Base-by-base conservation (phyloP, 2,888 invertebrate species). In the Standfussiana lucernea region DNA sequence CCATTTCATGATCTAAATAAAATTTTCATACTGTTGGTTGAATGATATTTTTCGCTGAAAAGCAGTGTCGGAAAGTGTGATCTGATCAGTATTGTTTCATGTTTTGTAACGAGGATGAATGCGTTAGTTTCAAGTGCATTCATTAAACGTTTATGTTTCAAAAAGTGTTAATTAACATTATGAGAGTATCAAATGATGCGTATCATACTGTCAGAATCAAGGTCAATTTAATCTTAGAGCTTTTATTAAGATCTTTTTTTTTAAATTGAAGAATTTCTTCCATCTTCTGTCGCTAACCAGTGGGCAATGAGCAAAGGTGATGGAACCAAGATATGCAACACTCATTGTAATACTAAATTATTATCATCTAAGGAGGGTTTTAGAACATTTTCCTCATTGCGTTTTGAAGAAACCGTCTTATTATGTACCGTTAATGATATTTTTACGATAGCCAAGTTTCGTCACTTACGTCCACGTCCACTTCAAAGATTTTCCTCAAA, bases 401-500 rank as follows among this genome's bases (percentile, higher is more conserved):
- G 11, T 15, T 66, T 62, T 32, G 37, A 37, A 79, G 61, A 45
- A 72, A 69, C 32, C 2, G 21, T 37, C 42, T 42, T 4, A 72
- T 47, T 40, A 64, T 45, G 81, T 75, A 21, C 65, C 32, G 61
- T 40, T 80, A 81, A 70, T 67, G 50, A 62, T 69, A 66, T 59
- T 47, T 71, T 68, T 82, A 66, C 70, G 71, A 64, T 68, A 68
- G 28, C 47, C 32, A 40, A 66, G 35, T 62, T 70, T 50, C 81
- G 35, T 50, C n/a, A 61, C 61, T 61, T 61, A 47, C n/a, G 7
- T 71, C 18, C 28, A 35, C 15, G 7, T 28, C 10, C 11, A 80
- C 64, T 75, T 80, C 59, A 75, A 80, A 68, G 68, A 1, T 53
- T 65, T 79, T 69, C 80, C 53, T 61, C 64, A 75, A 82, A 84